phyloP scores from a whole-genome alignment of 2,888 invertebrate species.

The Thelaira solivaga region DNA sequence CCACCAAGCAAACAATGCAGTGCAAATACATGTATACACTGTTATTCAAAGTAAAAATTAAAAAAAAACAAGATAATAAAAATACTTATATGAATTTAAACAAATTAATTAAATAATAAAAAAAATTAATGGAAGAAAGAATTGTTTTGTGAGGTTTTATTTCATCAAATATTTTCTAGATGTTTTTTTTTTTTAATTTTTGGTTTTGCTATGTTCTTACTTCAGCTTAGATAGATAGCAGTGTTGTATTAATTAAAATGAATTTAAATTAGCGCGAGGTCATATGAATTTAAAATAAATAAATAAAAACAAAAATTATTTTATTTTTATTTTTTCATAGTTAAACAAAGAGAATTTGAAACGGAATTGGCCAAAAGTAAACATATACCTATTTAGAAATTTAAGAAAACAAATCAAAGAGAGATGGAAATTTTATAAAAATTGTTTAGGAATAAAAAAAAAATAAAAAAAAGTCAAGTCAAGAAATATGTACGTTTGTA shows the following conservation, averaged over 20 bases:
- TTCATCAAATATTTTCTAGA: slow-evolving; percentile 28
- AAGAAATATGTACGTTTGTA: no score
- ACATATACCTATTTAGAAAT: slow-evolving; percentile 2
- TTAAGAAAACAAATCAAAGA: not conserved
- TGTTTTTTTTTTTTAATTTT: slow-evolving; percentile 19
- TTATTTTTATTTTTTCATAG: not conserved
- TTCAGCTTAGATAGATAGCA: no score
- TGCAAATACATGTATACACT: no score
- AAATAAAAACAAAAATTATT: slow-evolving; percentile 19
- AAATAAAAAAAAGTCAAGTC: no score
- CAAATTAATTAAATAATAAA: slow-evolving; percentile 3
- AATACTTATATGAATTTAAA: slow-evolving; percentile 2
- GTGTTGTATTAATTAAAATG: slow-evolving; percentile 73
- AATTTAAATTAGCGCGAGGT: slow-evolving; percentile 76
- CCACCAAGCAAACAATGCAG: slow-evolving; percentile 1
- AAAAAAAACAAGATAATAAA: not conserved
- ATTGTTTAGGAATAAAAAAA: no score
- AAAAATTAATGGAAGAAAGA: not conserved
- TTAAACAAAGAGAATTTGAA: slow-evolving; percentile 6
- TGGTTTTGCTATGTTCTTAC: no score
- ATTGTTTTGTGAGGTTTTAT: slow-evolving; percentile 51
- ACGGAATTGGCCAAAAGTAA: not conserved
- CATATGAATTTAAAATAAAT: slow-evolving; percentile 71
- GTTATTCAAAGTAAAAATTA: not conserved
- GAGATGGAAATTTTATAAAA: not conserved